These are phyloP conservation scores for Rousettus madagascariensis DNA, from an alignment of 2,797 vertebrate genomes.

Conservation along the genomic window DNA sequence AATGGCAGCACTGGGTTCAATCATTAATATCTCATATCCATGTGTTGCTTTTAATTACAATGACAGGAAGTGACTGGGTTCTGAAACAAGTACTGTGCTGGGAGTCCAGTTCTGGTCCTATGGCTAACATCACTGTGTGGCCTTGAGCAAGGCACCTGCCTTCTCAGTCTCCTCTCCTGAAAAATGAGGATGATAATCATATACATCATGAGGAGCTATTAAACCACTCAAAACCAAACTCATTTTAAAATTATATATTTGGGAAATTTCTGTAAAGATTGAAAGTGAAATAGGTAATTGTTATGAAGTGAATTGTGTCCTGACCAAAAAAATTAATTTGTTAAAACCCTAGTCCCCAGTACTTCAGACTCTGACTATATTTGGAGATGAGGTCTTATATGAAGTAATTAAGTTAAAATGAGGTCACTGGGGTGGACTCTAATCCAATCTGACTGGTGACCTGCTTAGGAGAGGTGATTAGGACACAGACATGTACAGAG, in stretches of 20 bases:
- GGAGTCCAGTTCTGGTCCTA: background rate
- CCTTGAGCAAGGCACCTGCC: background rate
- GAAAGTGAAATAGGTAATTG: background rate
- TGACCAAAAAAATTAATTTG: background rate
- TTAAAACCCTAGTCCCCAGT: background rate
- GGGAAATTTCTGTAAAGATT: background rate
- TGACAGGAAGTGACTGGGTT: background rate
- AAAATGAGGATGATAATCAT: background rate
- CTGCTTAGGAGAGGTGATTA: background rate
- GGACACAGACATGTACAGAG: fast-evolving
- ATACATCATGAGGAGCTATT: background rate
- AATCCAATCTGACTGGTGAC: background rate
- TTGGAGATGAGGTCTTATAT: background rate
- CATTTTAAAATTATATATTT: background rate
- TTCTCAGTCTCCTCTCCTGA: background rate
- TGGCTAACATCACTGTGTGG: background rate
- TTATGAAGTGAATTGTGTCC: background rate
- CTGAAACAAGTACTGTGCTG: background rate
- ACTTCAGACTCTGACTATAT: background rate
- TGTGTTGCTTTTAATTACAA: background rate
- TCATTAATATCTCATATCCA: background rate
- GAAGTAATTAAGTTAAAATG: background rate
- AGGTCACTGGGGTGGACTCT: background rate
- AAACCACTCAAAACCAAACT: background rate
- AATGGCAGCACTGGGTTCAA: background rate